Conservation (phyloP, 2,797 vertebrate genomes). For the Sorex maritimensis region DNA sequence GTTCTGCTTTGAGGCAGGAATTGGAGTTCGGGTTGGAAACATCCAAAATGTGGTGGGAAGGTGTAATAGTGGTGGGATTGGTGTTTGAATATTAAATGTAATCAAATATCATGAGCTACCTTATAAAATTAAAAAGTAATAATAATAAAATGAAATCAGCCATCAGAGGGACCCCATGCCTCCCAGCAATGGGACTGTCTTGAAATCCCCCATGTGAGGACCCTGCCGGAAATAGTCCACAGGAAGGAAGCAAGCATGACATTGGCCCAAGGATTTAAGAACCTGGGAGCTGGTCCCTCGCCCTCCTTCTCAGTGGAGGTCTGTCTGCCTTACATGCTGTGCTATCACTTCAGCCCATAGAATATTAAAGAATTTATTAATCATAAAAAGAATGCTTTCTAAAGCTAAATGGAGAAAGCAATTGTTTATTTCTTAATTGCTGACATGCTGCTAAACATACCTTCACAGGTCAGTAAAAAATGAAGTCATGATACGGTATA, state of each 20-base stretch:
- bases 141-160: too few relatives aligned
- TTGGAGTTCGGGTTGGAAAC: too few relatives aligned
- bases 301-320: not conserved
- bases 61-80: too few relatives aligned
- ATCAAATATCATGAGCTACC: too few relatives aligned
- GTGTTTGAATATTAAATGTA: too few relatives aligned
- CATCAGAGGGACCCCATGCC: not conserved
- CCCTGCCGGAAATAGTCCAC: not conserved
- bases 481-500: not conserved
- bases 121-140: too few relatives aligned
- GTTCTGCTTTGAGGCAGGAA: too few relatives aligned
- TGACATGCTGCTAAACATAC: conserved; percentile 5
- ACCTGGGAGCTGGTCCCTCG: not conserved
- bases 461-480: not conserved
- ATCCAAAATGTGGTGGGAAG: too few relatives aligned
- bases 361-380: not conserved
- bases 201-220: not conserved
- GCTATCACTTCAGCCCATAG: too few relatives aligned
- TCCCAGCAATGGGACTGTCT: too few relatives aligned
- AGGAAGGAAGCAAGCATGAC: not conserved
- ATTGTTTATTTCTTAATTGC: conserved; percentile 34
- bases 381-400: not conserved
- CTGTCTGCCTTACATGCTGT: not conserved
- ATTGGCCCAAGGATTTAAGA: not conserved
- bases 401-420: not conserved